These are phyloP conservation scores for Dunckerocampus dactyliophorus DNA, from an alignment of 2,113 vertebrate genomes.

Conservation along the genomic window DNA sequence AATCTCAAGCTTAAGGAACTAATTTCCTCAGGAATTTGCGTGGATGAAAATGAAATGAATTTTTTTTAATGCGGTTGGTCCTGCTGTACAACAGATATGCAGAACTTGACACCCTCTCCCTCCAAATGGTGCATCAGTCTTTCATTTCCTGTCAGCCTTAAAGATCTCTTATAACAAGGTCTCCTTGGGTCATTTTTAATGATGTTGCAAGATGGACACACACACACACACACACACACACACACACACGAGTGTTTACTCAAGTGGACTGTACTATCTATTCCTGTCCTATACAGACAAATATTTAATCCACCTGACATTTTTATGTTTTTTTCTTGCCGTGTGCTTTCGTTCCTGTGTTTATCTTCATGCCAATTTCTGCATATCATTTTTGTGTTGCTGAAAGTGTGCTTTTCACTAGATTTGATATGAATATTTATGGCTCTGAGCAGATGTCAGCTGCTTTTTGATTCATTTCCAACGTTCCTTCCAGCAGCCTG, in stretches of 20 bases:
- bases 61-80: not conserved
- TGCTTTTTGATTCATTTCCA: too few relatives aligned
- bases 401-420: not conserved
- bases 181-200: not conserved
- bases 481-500: too few relatives aligned
- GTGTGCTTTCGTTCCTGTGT: not conserved
- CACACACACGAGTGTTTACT: not conserved
- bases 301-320: not conserved
- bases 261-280: not conserved
- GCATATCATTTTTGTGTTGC: not conserved
- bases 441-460: not conserved
- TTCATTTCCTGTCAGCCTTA: slow-evolving; percentile 2
- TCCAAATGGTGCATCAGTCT: not conserved
- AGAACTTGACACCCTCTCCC: not conserved
- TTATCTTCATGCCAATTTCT: not conserved
- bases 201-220: not conserved
- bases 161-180: not conserved
- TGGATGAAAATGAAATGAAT: not conserved
- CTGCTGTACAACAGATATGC: not conserved
- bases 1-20: not conserved
- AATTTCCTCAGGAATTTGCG: not conserved
- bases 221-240: not conserved
- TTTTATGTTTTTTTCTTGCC: not conserved
- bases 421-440: not conserved
- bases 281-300: not conserved